Evolutionary conservation across 2,888 invertebrate genomes (phyloP), one percentile per base, ranked within the genome.

Genomic region (Helicoverpa assulta): DNA sequence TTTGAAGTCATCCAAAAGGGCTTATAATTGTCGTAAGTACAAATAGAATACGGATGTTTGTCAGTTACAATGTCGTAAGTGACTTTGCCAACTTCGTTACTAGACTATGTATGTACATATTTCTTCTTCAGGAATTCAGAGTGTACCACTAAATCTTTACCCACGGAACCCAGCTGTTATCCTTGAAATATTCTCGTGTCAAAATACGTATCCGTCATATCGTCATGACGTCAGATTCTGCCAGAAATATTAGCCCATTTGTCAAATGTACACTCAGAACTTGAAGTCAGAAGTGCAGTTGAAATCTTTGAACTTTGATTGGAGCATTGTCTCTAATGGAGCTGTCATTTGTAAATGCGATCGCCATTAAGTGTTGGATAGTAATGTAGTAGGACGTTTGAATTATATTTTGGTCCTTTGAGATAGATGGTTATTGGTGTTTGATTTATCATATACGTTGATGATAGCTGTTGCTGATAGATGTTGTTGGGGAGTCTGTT

Each of bases 101-200:
- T 55, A 43, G 7, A 10, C 33, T 14, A 54, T 8, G 26, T 26
- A 26, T 3, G 26, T 21, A n/a, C n/a, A 60, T 29, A 21, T 51
- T 18, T 33, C n/a, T n/a, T 16, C 26, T 5, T 18, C 52, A 52
- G 18, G 56, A 61, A 76, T 73, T 59, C 52, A 64, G 58, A 77
- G 73, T 73, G 74, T 57, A 43, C 12, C 21, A 29, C 16, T 78
- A 74, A 74, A 74, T 74, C 73, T 26, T 21, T 10, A 16, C 8
- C 53, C 26, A 29, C n/a, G 52, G 73, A 61, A 58, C 59, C 67
- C 55, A 74, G 57, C 73, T 62, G 61, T 14, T 67, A 62, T 52
- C 78, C 79, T 73, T 78, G 78, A 67, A 75, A 75, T 74, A 43
- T 67, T 58, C 29, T 59, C 67, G 63, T 52, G 53, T 76, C 76